Percentiles rank a stretch among this genome's conserved stretches.
phyloP scores from a whole-genome alignment of 1,140 invertebrate genomes.

The Aphis craccivora region DNA sequence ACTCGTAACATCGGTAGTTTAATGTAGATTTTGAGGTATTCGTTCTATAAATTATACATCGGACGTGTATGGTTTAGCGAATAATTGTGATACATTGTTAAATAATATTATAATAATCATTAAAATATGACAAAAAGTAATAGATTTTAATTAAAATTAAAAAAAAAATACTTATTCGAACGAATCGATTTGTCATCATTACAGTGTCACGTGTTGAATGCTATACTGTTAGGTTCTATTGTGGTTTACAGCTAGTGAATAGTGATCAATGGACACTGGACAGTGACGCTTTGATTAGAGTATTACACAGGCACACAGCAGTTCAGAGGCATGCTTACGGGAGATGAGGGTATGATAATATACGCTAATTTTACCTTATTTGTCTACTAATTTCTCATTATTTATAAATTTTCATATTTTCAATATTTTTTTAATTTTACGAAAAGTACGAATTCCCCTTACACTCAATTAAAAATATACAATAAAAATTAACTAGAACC shows the following conservation, averaged over 20 bases:
- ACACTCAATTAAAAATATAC: too few relatives aligned
- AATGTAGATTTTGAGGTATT: neutral
- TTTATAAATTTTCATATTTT: too few relatives aligned
- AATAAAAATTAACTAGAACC: too few relatives aligned
- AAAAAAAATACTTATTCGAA: neutral
- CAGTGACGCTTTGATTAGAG: neutral
- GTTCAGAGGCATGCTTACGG: neutral
- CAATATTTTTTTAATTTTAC: too few relatives aligned
- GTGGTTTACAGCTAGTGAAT: neutral
- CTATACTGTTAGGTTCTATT: too few relatives aligned
- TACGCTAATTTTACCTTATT: too few relatives aligned
- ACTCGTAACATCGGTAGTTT: neutral
- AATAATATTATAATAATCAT: neutral
- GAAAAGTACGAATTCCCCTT: too few relatives aligned
- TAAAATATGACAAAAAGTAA: neutral
- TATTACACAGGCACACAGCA: neutral
- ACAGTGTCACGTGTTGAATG: neutral
- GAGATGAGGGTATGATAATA: too few relatives aligned
- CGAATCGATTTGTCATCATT: neutral
- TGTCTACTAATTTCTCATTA: too few relatives aligned
- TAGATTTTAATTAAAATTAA: neutral
- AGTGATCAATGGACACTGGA: too few relatives aligned
- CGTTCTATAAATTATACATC: neutral
- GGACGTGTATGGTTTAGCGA: neutral
- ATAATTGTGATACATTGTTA: neutral